These are phyloP conservation scores for Falco novaeseelandiae DNA, from an alignment of 2,797 vertebrate genomes.

Conservation along the genomic window DNA sequence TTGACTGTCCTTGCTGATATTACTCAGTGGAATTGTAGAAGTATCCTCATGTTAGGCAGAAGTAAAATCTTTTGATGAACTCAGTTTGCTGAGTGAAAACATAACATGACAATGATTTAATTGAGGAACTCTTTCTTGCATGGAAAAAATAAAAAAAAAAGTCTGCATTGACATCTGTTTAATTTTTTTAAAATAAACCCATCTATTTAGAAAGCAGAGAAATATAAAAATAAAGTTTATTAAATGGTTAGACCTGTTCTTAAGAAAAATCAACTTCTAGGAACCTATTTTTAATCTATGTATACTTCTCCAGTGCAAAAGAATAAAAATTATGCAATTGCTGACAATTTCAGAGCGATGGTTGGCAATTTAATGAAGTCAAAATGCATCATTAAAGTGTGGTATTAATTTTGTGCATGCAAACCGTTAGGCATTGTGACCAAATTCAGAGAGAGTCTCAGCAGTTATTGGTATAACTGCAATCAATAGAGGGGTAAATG, in stretches of 20 bases:
- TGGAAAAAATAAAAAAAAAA: background rate
- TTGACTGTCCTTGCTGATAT: background rate
- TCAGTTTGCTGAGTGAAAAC: background rate
- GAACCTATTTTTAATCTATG: background rate
- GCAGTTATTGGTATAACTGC: background rate
- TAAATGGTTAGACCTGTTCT: background rate
- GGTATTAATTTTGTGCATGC: background rate
- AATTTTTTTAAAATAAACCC: background rate
- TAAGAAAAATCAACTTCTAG: background rate
- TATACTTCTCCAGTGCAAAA: background rate
- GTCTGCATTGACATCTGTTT: background rate
- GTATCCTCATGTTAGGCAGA: background rate
- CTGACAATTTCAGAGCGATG: background rate
- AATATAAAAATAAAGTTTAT: background rate
- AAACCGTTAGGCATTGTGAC: background rate
- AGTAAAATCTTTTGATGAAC: background rate
- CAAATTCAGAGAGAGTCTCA: background rate
- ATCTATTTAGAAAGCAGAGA: background rate
- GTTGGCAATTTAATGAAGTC: background rate
- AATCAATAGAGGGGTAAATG: background rate
- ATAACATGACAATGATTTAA: background rate
- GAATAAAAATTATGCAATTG: background rate
- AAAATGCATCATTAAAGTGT: background rate
- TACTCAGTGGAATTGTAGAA: background rate
- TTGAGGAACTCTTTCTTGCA: background rate